Conservation (phyloP, 1,140 invertebrate genomes). For the Drosophila arizonae region DNA sequence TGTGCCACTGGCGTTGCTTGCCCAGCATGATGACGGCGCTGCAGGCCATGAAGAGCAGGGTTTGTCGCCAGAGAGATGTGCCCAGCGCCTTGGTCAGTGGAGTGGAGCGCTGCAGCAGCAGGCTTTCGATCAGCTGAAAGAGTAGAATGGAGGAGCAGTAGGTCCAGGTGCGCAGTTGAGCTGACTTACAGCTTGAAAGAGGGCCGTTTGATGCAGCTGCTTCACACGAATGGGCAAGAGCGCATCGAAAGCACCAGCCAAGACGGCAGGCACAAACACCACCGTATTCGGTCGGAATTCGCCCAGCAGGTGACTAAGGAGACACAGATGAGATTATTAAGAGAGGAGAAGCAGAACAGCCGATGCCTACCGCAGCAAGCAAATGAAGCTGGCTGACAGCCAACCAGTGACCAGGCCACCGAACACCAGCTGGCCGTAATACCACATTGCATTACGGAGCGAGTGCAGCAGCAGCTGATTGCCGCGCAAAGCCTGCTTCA, state of each 20-base stretch:
- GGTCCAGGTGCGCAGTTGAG: neutral
- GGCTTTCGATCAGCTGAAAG: conserved; percentile 50
- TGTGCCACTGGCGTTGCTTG: conserved; percentile 33
- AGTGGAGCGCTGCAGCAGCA: conserved; percentile 42
- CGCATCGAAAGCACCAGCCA: conserved; percentile 35
- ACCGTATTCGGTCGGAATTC: conserved; percentile 41
- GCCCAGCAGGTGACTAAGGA: conserved; percentile 36
- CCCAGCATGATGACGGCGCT: conserved; percentile 55
- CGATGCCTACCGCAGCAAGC: conserved; percentile 41
- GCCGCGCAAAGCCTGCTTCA: conserved; percentile 11
- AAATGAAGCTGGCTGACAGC: conserved; percentile 40
- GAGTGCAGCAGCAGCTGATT: conserved; percentile 7
- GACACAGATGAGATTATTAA: neutral
- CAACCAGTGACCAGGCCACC: conserved; percentile 31
- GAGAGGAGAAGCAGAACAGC: neutral
- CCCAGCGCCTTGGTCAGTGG: conserved; percentile 26
- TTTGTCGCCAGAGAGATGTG: conserved; percentile 36
- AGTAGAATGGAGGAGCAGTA: too few relatives aligned
- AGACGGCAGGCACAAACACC: conserved; percentile 38
- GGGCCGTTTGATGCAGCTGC: conserved; percentile 43
- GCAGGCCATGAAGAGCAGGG: conserved; percentile 54
- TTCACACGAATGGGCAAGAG: conserved; percentile 30
- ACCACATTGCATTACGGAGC: conserved; percentile 24
- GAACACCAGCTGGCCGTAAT: conserved; percentile 39
- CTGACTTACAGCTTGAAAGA: conserved; percentile 61